Evolutionary conservation across 2,797 vertebrate genomes (phyloP).

Genomic region (Hydrocynus forskahlii): DNA sequence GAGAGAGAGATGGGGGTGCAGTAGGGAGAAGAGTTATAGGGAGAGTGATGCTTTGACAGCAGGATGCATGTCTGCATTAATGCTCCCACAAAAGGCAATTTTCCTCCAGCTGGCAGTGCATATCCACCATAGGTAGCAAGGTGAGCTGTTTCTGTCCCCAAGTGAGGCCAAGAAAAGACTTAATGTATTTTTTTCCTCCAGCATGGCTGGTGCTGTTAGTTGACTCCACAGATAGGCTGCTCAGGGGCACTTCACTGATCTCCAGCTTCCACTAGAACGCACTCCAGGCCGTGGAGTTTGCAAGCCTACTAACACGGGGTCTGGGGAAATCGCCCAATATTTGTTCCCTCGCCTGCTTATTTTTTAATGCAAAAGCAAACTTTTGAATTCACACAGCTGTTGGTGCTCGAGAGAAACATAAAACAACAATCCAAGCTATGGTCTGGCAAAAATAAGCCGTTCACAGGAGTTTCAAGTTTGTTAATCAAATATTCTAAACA

Average conservation of each 20-base stretch:
- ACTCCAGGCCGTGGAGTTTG: conserved; percentile 77
- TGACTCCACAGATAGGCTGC: conserved; percentile 72
- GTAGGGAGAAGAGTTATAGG: conserved; percentile 64
- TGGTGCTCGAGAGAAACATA: conserved; percentile 63
- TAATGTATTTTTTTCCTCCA: conserved; percentile 70
- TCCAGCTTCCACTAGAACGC: conserved; percentile 77
- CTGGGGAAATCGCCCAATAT: conserved; percentile 69
- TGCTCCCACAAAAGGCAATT: conserved; percentile 80
- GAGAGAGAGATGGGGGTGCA: conserved; percentile 45
- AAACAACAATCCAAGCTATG: conserved; percentile 60
- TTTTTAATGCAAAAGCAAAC: conserved; percentile 69
- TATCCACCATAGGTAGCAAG: conserved; percentile 74
- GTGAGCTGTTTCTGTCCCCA: conserved; percentile 68
- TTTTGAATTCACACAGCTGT: conserved; percentile 71
- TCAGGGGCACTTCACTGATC: conserved; percentile 76
- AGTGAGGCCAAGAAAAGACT: conserved; percentile 61
- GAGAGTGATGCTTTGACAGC: conserved; percentile 77
- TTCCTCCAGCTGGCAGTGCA: conserved; percentile 73
- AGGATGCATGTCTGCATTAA: conserved; percentile 82
- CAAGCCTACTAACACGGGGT: conserved; percentile 76
- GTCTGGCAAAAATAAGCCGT: conserved; percentile 60
- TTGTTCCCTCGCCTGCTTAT: conserved; percentile 71
- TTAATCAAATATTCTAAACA: conserved; percentile 53
- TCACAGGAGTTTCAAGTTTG: conserved; percentile 56
- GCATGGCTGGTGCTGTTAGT: conserved; percentile 62